phyloP scores from a whole-genome alignment of 2,888 invertebrate genomes.

The Amblyjoppa proteus region DNA sequence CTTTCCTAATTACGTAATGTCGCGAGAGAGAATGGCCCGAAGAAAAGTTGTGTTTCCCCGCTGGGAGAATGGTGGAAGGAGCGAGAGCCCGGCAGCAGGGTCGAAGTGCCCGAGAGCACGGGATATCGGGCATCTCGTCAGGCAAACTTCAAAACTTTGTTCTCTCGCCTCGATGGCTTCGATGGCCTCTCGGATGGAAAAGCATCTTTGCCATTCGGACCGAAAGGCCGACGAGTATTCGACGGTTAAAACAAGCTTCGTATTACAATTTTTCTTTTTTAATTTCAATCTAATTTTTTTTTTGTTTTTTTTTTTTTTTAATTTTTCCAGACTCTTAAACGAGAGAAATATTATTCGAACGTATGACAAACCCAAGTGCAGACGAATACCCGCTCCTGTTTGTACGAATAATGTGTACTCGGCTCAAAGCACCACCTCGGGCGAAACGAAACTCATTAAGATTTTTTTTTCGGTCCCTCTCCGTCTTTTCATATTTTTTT shows the following conservation, averaged over 20 bases:
- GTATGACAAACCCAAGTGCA: constrained; percentile 1
- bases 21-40: constrained; percentile 40
- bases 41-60: constrained; percentile 47
- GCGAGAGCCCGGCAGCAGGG: constrained; percentile 6
- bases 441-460: constrained; percentile 9
- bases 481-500: constrained; percentile 34
- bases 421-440: constrained; percentile 1
- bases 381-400: neutral
- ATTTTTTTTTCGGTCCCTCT: constrained; percentile 42
- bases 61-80: constrained; percentile 9
- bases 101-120: constrained; percentile 23
- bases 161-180: constrained; percentile 68
- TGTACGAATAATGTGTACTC: neutral
- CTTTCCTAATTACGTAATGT: constrained; percentile 64
- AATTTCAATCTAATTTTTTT: neutral
- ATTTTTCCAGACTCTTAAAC: neutral
- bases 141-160: constrained; percentile 57
- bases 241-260: constrained; percentile 23
- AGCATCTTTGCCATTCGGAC: constrained; percentile 62
- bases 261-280: constrained; percentile 4
- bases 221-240: constrained; percentile 46
- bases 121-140: constrained; percentile 62
- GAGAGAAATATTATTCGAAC: neutral
- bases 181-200: constrained; percentile 68
- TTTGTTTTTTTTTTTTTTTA: neutral